Conservation (phyloP, 1,140 invertebrate species). For the Chrysomallon squamiferum region DNA sequence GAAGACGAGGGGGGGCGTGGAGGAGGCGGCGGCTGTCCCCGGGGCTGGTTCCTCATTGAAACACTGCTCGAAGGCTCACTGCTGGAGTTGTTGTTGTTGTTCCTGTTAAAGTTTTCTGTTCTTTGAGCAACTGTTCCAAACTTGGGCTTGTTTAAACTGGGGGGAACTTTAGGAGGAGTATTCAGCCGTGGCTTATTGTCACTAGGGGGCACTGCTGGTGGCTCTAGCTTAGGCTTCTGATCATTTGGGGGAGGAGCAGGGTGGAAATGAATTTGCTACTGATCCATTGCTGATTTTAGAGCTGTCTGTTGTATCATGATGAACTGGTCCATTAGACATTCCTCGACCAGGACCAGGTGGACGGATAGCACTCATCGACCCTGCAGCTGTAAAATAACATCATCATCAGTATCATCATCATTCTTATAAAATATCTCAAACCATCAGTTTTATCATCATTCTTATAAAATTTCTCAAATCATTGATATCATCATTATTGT, state of each 20-base stretch:
- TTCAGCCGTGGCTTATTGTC: neutral
- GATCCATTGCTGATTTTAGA: too few species aligned
- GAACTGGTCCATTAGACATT: too few species aligned
- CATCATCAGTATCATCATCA: too few species aligned
- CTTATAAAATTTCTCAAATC: neutral
- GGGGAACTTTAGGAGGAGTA: slow-evolving; percentile 1
- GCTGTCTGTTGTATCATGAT: neutral
- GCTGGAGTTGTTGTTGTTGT: slow-evolving; percentile 8
- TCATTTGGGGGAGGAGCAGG: too few species aligned
- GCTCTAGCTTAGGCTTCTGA: too few species aligned
- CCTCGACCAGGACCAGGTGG: too few species aligned
- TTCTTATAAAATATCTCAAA: slow-evolving; percentile 9
- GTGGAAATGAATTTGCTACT: too few species aligned
- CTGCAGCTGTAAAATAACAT: too few species aligned
- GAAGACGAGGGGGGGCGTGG: neutral
- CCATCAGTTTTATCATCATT: neutral
- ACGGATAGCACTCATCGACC: too few species aligned
- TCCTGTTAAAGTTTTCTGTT: neutral
- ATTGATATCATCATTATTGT: neutral
- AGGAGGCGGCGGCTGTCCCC: neutral
- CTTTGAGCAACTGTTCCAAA: neutral
- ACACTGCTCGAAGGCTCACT: slow-evolving; percentile 3
- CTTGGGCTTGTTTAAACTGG: slow-evolving; percentile 10
- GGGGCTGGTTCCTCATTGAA: neutral
- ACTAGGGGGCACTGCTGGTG: neutral